Evolutionary conservation across 2,113 vertebrate genomes (phyloP), one percentile per base, ranked within the genome.

Genomic region (Ascaphus truei): DNA sequence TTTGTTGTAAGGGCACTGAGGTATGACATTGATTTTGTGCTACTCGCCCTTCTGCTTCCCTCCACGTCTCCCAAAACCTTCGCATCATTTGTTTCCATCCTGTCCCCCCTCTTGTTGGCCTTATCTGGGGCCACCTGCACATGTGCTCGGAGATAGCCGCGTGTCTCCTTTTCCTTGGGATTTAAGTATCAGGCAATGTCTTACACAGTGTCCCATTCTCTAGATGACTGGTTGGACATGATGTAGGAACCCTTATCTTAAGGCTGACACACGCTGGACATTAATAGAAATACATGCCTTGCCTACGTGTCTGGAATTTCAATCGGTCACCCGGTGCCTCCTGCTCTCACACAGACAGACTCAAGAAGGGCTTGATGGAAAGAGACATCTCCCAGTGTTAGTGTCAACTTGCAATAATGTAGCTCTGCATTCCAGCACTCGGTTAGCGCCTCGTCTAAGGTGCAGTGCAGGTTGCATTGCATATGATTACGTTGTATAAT

Each of bases 271-370:
- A 86, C 88, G 81, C 89, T 85, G 89, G 85, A 88, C 87, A 86
- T 91, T 95, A 95, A 94, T 94, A 90, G 89, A 91, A 92, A 92
- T 89, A 88, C 87, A 84, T 86, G 79, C 81, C 84, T 79, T 76
- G 77, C 81, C 83, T 59, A 79, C 80, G 87, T 64, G 88, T 78
- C 80, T 84, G 77, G 91, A 96, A 95, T 94, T 85, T 89, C 84
- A 86, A 90, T 84, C 78, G 90, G 86, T 79, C 36, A 31, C 68
- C 75, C 45, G 71, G 30, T n/a, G 50, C 51, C 16, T 56, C 8
- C 6, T 41, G 12, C 50, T 55, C 25, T 26, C 20, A 4, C 41
- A 13, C n/a, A 15, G 8, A 12, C 37, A 1, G 37, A 15, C 37
- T 41, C 37, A n/a, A n/a, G n/a, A n/a, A n/a, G n/a, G 37, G 13